Evolutionary conservation across 2,888 invertebrate species (phyloP).

Genomic region (Eristalis tenax): DNA sequence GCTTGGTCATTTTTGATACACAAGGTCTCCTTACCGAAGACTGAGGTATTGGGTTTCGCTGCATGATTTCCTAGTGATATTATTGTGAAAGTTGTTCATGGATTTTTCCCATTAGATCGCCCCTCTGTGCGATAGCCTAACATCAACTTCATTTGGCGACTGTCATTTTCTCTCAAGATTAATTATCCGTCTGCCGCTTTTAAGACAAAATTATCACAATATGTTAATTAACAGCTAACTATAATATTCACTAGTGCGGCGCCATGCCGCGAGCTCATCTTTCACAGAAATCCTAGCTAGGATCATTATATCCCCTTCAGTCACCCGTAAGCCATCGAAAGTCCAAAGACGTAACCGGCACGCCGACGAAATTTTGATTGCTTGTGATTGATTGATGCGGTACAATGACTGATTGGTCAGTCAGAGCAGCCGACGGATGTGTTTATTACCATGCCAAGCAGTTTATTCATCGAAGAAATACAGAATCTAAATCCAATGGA

Average conservation of each 20-base stretch:
- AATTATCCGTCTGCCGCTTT: not conserved
- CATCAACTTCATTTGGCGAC: no score
- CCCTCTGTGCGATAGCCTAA: no score
- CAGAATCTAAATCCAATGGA: conserved; percentile 46
- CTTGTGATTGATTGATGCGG: conserved; percentile 71
- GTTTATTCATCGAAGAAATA: conserved; percentile 34
- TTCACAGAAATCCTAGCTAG: conserved; percentile 8
- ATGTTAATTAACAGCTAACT: conserved; percentile 55
- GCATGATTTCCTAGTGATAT: no score
- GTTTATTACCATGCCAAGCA: conserved; percentile 66
- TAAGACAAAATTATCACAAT: conserved; percentile 8
- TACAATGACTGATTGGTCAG: conserved; percentile 69
- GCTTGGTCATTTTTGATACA: not conserved
- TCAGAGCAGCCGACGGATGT: conserved; percentile 53
- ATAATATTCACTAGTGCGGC: conserved; percentile 37
- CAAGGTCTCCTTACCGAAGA: no score
- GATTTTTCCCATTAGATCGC: not conserved
- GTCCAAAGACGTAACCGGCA: conserved; percentile 31
- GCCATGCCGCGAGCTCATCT: conserved; percentile 29
- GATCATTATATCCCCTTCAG: conserved; percentile 38
- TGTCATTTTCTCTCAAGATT: not conserved
- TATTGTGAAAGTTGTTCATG: not conserved
- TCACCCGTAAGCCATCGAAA: conserved; percentile 24
- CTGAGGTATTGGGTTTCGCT: no score
- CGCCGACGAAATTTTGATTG: conserved; percentile 62